Evolutionary conservation across 2,113 vertebrate species (phyloP), one percentile per base, ranked within the genome.

Genomic region (Sinocyclocheilus maitianheensis): DNA sequence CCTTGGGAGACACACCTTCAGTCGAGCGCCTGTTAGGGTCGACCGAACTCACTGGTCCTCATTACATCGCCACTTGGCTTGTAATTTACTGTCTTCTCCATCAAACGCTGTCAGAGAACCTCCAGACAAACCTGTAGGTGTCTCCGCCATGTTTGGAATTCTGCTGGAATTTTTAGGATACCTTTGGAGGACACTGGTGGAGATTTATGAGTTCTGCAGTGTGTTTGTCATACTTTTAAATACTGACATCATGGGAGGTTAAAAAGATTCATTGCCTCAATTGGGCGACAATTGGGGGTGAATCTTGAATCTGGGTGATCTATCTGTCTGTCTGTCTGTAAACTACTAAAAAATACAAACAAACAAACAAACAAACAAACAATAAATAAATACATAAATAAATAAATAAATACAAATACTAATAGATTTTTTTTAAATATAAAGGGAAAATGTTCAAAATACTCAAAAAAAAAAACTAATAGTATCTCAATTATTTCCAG

Each of bases 81-180:
- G 87, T 94, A 91, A 93, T 95, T 95, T 94, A 90, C 72, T 69
- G 30, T 80, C 58, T 46, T 86, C 58, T 85, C 87, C 89, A 90
- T 84, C 40, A 86, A 87, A 87, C 51, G 77, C 74, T 85, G 89
- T 69, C 89, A 34, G 58, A 79, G 51, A 22, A 82, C 26, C 34
- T 86, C 65, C 62, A 82, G 84, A 82, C 60, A 88, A 88, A 60
- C 63, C 55, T 78, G 53, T 10, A 62, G 30, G 85, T 88, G 83
- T 92, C 92, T 75, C 37, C 62, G 71, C 81, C 85, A 58, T 81
- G 84, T 20, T 80, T 86, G 81, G 81, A 83, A 85, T 91, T 55
- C 60, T 81, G 75, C 75, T 76, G 80, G 85, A 86, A 85, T 92
- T 78, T 85, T 80, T 86, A 26, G 67, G 67, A 87, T 90, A 91